Evolutionary conservation across 2,113 vertebrate genomes (phyloP), one percentile per base, ranked within the genome.

Genomic region (Ciconia stormi): DNA sequence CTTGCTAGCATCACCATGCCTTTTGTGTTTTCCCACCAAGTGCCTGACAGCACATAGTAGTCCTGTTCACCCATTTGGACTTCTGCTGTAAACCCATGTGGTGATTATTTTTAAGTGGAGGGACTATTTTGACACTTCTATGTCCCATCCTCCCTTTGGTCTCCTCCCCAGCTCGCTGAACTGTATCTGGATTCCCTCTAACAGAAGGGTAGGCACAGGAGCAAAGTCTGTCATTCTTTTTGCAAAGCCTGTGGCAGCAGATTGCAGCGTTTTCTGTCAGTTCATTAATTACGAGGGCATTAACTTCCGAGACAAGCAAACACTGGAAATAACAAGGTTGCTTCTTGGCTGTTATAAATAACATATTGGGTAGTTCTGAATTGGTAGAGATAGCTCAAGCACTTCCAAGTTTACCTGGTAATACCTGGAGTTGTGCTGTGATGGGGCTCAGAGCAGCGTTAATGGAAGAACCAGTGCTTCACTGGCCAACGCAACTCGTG

Each of bases 161-260:
- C 63, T 90, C 79, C 23, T 90, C 38, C 92, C 63, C 82, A 83
- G 74, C 76, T 66, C 82, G 27, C 82, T 92, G 88, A 73, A 30
- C 53, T 9, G 72, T 81, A 50, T 47, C 67, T 94, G 92, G 38
- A 46, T 90, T 97, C 72, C 85, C 63, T 89, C 1, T 50, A 92
- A 58, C 91, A 94, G 92, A 92, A 95, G 88, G 72, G 59, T 16
- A 86, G 85, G 86, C 46, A 32, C 36, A 53, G 67, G 92, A 95
- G 80, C 59, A 84, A 83, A 74, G 86, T 90, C 80, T 95, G 76
- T 81, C 12, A 2, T 77, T 79, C 56, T 52, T 52, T 78, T 25
- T 38, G 11, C 74, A 59, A 38, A 93, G 82, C 67, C 80, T 78
- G 76, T 83, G 90, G 55, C 47, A 90, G 90, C 88, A 92, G 95